Evolutionary conservation across 1,140 invertebrate species (phyloP).

Genomic region (Drosophila rhopaloa): DNA sequence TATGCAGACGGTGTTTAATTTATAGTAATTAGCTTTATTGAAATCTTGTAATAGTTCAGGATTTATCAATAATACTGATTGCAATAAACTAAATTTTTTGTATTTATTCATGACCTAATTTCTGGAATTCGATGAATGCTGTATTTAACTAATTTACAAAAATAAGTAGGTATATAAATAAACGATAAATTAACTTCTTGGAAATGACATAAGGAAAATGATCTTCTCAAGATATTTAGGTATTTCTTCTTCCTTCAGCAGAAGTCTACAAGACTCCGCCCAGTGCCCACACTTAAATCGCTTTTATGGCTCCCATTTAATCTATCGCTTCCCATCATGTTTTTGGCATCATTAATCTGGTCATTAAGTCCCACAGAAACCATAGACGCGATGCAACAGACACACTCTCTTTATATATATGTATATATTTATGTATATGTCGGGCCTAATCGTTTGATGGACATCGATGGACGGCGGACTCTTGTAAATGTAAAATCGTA

Average conservation of each 20-base stretch:
- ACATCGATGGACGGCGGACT: constrained; percentile 43
- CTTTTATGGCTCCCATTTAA: constrained; percentile 47
- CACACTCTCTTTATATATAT: constrained; percentile 15
- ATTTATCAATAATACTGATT: no score
- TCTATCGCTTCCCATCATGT: constrained; percentile 55
- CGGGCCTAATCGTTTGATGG: constrained; percentile 66
- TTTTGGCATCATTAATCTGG: constrained; percentile 58
- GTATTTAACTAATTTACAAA: no score
- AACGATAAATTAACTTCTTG: neutral
- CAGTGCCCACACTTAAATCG: constrained; percentile 26
- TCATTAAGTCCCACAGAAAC: constrained; percentile 46
- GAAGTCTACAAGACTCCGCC: neutral
- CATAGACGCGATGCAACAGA: constrained; percentile 26
- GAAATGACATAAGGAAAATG: constrained; percentile 1
- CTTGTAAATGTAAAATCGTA: constrained; percentile 69
- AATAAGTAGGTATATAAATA: no score
- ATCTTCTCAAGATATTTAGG: constrained; percentile 14
- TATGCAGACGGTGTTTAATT: neutral
- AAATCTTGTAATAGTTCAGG: no score
- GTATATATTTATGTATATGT: neutral
- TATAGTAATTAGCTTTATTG: neutral
- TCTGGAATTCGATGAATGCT: no score
- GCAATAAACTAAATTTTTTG: no score
- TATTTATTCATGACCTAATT: no score
- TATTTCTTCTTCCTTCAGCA: constrained; percentile 9